These are phyloP conservation scores for Osmerus eperlanus DNA, from an alignment of 2,113 vertebrate species.

Conservation along the genomic window DNA sequence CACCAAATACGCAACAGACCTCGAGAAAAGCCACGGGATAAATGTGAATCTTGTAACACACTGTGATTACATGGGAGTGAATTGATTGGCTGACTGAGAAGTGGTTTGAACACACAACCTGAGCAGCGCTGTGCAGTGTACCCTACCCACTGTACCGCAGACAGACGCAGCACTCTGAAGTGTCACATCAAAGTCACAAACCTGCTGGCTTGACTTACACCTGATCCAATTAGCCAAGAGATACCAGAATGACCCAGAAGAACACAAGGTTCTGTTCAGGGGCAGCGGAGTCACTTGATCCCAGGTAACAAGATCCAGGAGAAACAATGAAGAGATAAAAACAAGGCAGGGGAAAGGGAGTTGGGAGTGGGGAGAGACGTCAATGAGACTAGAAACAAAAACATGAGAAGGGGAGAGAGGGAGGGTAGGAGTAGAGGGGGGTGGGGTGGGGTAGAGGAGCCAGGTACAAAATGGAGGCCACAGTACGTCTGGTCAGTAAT, in stretches of 20 bases:
- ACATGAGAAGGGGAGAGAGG: slow-evolving; percentile 33
- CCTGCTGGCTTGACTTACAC: slow-evolving; percentile 89
- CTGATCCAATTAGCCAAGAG: slow-evolving; percentile 89
- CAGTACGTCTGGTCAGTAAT: slow-evolving; percentile 67
- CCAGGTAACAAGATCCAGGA: slow-evolving; percentile 76
- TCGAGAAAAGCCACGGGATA: slow-evolving; percentile 57
- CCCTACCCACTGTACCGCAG: slow-evolving; percentile 40
- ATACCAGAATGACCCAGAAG: slow-evolving; percentile 81
- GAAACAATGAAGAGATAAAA: slow-evolving; percentile 67
- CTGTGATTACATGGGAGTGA: slow-evolving; percentile 69
- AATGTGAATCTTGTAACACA: slow-evolving; percentile 75
- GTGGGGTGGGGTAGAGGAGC: slow-evolving; percentile 39
- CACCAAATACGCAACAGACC: slow-evolving; percentile 43
- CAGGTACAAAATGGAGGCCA: slow-evolving; percentile 71
- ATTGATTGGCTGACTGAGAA: slow-evolving; percentile 50
- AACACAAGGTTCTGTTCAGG: slow-evolving; percentile 72
- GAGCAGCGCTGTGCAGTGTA: slow-evolving; percentile 21
- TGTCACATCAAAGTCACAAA: slow-evolving; percentile 84
- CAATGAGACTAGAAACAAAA: slow-evolving; percentile 49
- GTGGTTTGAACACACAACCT: slow-evolving; percentile 72
- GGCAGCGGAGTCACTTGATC: slow-evolving; percentile 81
- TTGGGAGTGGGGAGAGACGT: slow-evolving; percentile 45
- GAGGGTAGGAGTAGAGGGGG: slow-evolving; percentile 18
- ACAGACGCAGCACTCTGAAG: slow-evolving; percentile 62
- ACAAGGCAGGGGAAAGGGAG: slow-evolving; percentile 59